A percentile compares a stretch with the other conserved stretches of the same genome.
Conservation (phyloP, 2,113 vertebrate species). For the Cheilinus undulatus region DNA sequence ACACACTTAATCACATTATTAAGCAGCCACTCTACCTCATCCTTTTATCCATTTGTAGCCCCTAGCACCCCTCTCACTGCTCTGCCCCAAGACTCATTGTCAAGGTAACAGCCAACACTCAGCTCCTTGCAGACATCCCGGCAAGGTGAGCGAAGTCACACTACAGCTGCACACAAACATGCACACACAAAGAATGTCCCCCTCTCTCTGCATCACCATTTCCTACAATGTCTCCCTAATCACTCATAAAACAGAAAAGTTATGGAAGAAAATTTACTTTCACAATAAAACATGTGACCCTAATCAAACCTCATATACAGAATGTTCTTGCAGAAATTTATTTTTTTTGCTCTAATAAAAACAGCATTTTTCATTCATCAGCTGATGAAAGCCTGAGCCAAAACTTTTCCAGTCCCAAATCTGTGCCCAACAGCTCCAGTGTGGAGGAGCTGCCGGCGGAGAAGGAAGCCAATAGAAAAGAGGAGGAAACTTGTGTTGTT, state of each 20-base stretch:
- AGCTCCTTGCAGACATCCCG: slow-evolving; percentile 61
- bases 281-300: too few relatives aligned
- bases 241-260: slow-evolving; percentile 1
- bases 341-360: too few relatives aligned
- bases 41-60: slow-evolving; percentile 63
- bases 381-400: slow-evolving; percentile 23
- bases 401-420: slow-evolving; percentile 44
- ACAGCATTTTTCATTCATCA: too few relatives aligned
- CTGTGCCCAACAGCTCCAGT: slow-evolving; percentile 19
- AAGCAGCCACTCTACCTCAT: slow-evolving; percentile 57
- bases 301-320: too few relatives aligned
- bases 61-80: slow-evolving; percentile 40
- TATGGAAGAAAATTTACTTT: not conserved
- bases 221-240: slow-evolving; percentile 29
- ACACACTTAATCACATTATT: slow-evolving; percentile 65
- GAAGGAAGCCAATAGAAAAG: slow-evolving; percentile 40
- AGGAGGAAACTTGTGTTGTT: slow-evolving; percentile 71
- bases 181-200: slow-evolving; percentile 14
- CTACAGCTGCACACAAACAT: slow-evolving; percentile 7
- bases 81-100: slow-evolving; percentile 62
- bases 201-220: slow-evolving; percentile 43
- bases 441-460: slow-evolving; percentile 16
- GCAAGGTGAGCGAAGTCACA: slow-evolving; percentile 58
- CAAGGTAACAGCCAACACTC: slow-evolving; percentile 67
- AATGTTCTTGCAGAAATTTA: too few relatives aligned